Evolutionary conservation across 2,797 vertebrate species (phyloP).

Genomic region (Meriones psammophilus): DNA sequence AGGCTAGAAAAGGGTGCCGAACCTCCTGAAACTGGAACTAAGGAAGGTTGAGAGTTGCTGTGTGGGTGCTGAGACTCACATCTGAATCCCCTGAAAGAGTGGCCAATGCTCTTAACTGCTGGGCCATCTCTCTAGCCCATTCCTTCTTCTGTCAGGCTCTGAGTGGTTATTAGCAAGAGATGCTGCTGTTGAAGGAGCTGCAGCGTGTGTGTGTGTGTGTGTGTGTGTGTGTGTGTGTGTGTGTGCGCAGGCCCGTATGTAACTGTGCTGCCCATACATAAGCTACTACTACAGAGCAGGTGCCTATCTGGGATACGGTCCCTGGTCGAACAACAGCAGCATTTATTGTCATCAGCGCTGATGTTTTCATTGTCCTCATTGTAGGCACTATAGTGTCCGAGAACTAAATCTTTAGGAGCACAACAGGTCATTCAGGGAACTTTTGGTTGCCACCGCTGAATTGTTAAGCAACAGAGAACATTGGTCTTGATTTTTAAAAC

Average conservation of each 20-base stretch:
- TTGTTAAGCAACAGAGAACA: constrained; percentile 62
- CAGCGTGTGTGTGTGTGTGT: background rate
- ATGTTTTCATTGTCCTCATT: background rate
- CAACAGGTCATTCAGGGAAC: background rate
- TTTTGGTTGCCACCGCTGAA: constrained; percentile 27
- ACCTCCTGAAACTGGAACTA: background rate
- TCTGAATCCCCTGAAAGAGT: background rate
- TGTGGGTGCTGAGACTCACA: no score
- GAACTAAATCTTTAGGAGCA: constrained; percentile 43
- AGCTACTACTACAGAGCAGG: background rate
- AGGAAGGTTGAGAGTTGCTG: background rate
- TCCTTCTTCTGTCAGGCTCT: background rate
- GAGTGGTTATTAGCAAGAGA: background rate
- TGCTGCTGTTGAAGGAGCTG: background rate
- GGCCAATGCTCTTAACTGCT: background rate
- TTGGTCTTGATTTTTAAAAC: constrained; percentile 76
- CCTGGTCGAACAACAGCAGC: background rate
- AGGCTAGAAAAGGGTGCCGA: background rate
- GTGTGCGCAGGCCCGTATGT: background rate
- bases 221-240: background rate
- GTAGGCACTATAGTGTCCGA: background rate
- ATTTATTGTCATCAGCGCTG: background rate
- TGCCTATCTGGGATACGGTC: background rate
- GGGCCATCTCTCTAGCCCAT: background rate
- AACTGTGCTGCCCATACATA: background rate